Base-by-base conservation (phyloP, 1,140 invertebrate genomes). In the Caenorhabditis brenneri region DNA sequence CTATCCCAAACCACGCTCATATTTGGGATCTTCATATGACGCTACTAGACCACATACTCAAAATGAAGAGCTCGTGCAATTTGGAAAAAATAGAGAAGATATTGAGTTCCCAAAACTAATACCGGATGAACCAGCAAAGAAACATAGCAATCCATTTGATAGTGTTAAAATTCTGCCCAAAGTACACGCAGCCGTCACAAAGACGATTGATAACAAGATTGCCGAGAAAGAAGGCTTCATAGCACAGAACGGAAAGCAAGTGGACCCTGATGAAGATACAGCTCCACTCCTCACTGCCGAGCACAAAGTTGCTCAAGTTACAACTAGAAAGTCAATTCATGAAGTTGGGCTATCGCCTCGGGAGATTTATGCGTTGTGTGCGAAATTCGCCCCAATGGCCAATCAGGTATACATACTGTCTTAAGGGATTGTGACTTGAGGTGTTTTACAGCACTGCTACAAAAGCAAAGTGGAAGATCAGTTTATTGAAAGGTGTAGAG, bases 381-480 rank as follows among this genome's bases (percentile, higher is more conserved):
- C 80, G 15, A 84, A 84, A 39, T 86, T 86, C 36, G 80, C 83
- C 12, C 80, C 81, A 24, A 83, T 86, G 42, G 86, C 86, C 0
- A 84, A 80, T 15, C 58, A 86, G 69, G 83, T 84, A 49, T 1
- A n/a, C n/a, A n/a, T n/a, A n/a, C n/a, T n/a, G n/a, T n/a, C n/a
- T n/a, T n/a, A n/a, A n/a, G n/a, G n/a, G n/a, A n/a, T n/a, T n/a
- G n/a, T n/a, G n/a, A n/a, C n/a, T n/a, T n/a, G n/a, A n/a, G n/a
- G n/a, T n/a, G n/a, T n/a, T n/a, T 84, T 84, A 29, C 55, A 86
- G 83, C 74, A 86, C 33, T 87, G 87, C 42, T 87, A 87, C 55
- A 80, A 55, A 16, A 78, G 46, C 46, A 81, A 87, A 58, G 82
- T 88, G 15, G 84, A 85, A 15, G 53, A 60, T 29, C 58, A 88